Evolutionary conservation across 2,113 vertebrate genomes (phyloP), one percentile per base, ranked within the genome.

Genomic region (Pelodiscus sinensis): DNA sequence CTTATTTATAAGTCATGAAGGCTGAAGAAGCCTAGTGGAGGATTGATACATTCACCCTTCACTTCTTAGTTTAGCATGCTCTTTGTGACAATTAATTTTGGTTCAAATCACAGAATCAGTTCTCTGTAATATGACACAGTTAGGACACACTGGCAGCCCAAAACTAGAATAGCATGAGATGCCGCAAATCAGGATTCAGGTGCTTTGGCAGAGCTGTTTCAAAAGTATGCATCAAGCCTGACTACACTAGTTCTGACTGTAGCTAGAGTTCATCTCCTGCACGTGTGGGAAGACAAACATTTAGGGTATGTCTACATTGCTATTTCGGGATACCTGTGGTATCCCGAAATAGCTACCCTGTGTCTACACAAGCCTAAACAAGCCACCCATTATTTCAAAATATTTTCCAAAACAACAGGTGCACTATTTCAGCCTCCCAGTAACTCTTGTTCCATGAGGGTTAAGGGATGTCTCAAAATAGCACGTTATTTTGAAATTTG

Each of bases 171-270:
- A 81, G 19, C 50, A 38, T 9, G 1, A 95, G 92, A 88, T 89
- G 81, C 90, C 93, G 65, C 94, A 93, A 90, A 95, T 94, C 93
- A 91, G 56, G 73, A 94, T 82, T 95, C 91, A 92, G 84, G 91
- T 94, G 85, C 50, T 95, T 85, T 94, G 96, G 94, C 94, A 95
- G 71, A 35, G 81, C 86, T 88, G 52, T 82, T 92, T 78, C 80
- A 84, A 92, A 79, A 90, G 77, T 83, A 94, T 90, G 88, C 44
- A 21, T 56, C 95, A 93, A 92, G 95, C 91, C 93, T 90, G 91
- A 91, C 60, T 3, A 2, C 68, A 73, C 22, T 27, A 50, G 82
- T 56, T 56, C 81, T 51, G 82, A 80, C 86, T 90, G 75, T 44
- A 80, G 73, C 87, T 15, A 90, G 73, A 90, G 82, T 27, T 93